Percentiles rank a stretch among this genome's conserved stretches.
Conservation (phyloP, 1,140 invertebrate species). For the Aricia agestis region DNA sequence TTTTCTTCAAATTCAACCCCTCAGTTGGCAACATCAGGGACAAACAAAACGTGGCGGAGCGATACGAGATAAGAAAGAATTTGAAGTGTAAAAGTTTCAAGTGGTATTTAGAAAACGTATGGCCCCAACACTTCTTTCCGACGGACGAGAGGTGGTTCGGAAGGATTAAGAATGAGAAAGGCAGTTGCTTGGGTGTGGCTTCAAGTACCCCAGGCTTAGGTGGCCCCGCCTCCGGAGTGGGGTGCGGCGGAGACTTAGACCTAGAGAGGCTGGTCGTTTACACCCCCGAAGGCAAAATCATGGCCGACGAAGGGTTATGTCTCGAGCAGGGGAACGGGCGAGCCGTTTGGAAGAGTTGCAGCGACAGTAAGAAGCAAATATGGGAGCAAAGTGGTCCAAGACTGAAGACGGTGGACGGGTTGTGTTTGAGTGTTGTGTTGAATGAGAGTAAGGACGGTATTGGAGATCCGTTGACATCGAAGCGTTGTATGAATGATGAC, state of each 20-base stretch:
- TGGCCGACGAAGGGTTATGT: slow-evolving; percentile 65
- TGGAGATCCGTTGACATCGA: slow-evolving; percentile 46
- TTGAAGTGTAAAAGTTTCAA: slow-evolving; percentile 92
- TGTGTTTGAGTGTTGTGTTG: slow-evolving; percentile 50
- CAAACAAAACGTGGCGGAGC: slow-evolving; percentile 82
- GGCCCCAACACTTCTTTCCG: slow-evolving; percentile 94
- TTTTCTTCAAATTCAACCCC: slow-evolving; percentile 90
- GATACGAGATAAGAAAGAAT: slow-evolving; percentile 84
- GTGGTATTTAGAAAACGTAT: slow-evolving; percentile 97
- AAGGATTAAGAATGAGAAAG: slow-evolving; percentile 54
- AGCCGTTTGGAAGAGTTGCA: slow-evolving; percentile 62
- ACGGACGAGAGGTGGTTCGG: slow-evolving; percentile 83
- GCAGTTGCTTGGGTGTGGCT: slow-evolving; percentile 52
- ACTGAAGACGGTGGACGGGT: slow-evolving; percentile 49
- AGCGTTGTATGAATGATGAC: slow-evolving; percentile 44
- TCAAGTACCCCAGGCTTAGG: slow-evolving; percentile 49
- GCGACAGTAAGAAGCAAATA: slow-evolving; percentile 53
- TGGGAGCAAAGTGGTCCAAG: slow-evolving; percentile 63
- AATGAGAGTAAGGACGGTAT: slow-evolving; percentile 40
- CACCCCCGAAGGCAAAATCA: slow-evolving; percentile 56
- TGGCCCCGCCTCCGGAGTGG: slow-evolving; percentile 47
- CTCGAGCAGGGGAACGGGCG: slow-evolving; percentile 59
- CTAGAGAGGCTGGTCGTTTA: slow-evolving; percentile 56
- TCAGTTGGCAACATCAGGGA: slow-evolving; percentile 65
- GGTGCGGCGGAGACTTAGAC: slow-evolving; percentile 46